Evolutionary conservation across 2,113 vertebrate species (phyloP).

Genomic region (Eptatretus burgeri): DNA sequence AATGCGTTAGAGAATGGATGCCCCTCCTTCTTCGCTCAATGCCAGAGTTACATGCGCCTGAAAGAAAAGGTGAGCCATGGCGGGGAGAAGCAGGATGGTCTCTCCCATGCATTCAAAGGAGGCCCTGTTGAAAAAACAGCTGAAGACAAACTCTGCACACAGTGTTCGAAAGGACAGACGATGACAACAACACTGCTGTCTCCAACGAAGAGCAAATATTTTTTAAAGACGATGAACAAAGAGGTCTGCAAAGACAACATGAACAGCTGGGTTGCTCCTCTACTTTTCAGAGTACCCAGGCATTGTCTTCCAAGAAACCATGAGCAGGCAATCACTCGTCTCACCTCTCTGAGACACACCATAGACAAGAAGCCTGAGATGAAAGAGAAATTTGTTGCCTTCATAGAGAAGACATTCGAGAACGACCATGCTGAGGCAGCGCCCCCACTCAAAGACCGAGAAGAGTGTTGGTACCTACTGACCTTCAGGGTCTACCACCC

Average conservation of each 20-base stretch:
- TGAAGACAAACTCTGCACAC: background rate
- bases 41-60: background rate
- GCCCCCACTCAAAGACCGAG: background rate
- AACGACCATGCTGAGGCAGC: slow-evolving; percentile 2
- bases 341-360: background rate
- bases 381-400: background rate
- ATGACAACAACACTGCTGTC: background rate
- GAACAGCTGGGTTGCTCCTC: background rate
- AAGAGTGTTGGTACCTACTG: slow-evolving; percentile 8
- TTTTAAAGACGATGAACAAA: background rate
- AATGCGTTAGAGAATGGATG: slow-evolving; percentile 5
- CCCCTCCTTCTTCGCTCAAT: background rate
- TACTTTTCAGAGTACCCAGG: slow-evolving; percentile 2
- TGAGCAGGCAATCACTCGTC: background rate
- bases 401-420: slow-evolving; percentile 2
- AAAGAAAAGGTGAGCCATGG: slow-evolving; percentile 1
- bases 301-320: background rate
- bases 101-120: too few relatives aligned
- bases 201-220: background rate
- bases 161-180: slow-evolving; percentile 6
- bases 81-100: too few relatives aligned
- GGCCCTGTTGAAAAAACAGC: too few relatives aligned
- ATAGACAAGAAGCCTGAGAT: background rate
- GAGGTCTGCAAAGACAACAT: background rate
- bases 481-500: slow-evolving; percentile 7